These are phyloP conservation scores for Toxostoma redivivum DNA, from an alignment of 2,113 vertebrate species.

Conservation along the genomic window DNA sequence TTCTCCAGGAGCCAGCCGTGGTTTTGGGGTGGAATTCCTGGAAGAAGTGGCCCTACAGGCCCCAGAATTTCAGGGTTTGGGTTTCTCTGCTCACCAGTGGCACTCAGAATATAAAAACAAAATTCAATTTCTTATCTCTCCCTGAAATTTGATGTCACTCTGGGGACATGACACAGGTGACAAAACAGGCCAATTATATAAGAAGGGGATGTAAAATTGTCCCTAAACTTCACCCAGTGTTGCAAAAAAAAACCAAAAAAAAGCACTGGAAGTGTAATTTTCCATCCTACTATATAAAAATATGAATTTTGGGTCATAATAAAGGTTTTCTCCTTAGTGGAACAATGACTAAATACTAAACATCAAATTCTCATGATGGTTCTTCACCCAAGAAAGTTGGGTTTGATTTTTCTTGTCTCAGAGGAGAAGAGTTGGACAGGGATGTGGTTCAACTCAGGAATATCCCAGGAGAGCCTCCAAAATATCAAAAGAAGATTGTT, in stretches of 20 bases:
- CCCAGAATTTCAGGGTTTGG: not conserved
- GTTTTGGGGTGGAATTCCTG: not conserved
- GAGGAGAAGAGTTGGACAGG: not conserved
- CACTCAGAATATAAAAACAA: not conserved
- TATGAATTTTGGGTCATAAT: not conserved
- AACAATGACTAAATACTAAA: not conserved
- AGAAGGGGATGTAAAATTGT: not conserved
- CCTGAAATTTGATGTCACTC: not conserved
- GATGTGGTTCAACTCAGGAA: not conserved
- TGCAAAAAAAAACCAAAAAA: not conserved
- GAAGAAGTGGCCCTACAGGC: not conserved
- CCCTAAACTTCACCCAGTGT: not conserved
- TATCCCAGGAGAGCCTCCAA: not conserved
- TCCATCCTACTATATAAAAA: not conserved
- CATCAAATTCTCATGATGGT: not conserved
- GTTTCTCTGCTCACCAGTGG: not conserved
- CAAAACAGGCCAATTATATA: not conserved
- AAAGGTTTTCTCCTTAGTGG: not conserved
- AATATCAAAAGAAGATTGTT: not conserved
- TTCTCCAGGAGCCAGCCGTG: not conserved
- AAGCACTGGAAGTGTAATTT: not conserved
- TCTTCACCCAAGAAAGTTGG: not conserved
- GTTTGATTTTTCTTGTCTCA: not conserved
- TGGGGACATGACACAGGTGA: not conserved
- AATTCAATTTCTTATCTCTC: not conserved